Percentiles rank a stretch among this genome's conserved stretches.
phyloP scores from a whole-genome alignment of 2,797 vertebrate genomes.

The Sebastes oblongus region DNA sequence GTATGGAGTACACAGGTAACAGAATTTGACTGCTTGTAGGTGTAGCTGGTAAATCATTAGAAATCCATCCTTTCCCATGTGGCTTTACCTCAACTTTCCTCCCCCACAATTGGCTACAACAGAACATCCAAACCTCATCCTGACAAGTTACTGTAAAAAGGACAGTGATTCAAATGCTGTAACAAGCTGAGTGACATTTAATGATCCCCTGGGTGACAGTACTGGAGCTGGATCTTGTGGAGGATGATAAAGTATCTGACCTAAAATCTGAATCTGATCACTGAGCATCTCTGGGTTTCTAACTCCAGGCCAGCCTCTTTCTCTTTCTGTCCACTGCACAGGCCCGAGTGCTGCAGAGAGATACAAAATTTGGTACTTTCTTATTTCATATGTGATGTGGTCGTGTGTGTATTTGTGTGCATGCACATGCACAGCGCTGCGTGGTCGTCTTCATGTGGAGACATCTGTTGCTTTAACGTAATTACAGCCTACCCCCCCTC shows the following conservation, averaged over 20 bases:
- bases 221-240: slow-evolving; percentile 1
- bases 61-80: slow-evolving; percentile 9
- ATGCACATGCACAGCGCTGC: slow-evolving; percentile 42
- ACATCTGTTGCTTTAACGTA: slow-evolving; percentile 80
- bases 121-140: background rate
- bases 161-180: slow-evolving; percentile 11
- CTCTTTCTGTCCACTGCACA: slow-evolving; percentile 32
- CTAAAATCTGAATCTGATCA: slow-evolving; percentile 11
- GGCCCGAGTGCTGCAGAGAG: slow-evolving; percentile 19
- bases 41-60: background rate
- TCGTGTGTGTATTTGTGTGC: slow-evolving; percentile 49
- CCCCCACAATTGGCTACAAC: background rate
- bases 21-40: background rate
- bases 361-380: slow-evolving; percentile 25
- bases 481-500: slow-evolving; percentile 68
- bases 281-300: background rate
- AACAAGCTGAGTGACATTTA: slow-evolving; percentile 17
- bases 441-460: slow-evolving; percentile 76
- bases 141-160: background rate
- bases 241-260: slow-evolving; percentile 19
- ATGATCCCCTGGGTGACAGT: slow-evolving; percentile 5
- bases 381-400: slow-evolving; percentile 58
- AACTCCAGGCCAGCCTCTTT: slow-evolving; percentile 31
- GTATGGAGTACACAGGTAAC: background rate
- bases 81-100: background rate